Evolutionary conservation across 2,797 vertebrate species (phyloP), one percentile per base, ranked within the genome.

Genomic region (Phoebastria nigripes): DNA sequence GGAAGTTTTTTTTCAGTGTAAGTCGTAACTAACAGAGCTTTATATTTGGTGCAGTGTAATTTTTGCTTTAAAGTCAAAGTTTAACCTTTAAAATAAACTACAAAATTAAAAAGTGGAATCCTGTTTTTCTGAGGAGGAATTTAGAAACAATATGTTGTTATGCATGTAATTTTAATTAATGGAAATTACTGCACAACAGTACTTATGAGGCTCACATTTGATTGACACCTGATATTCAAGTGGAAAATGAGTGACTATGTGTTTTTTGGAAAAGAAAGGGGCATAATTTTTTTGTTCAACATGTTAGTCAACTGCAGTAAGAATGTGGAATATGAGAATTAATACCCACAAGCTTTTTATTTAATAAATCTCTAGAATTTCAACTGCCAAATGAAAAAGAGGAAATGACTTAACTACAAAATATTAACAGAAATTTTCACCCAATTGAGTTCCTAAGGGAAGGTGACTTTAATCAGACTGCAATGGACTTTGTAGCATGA

Each of bases 211-310:
- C 22, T 54, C 33, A 61, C 5, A 37, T 82, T 93, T 96, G 91
- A 93, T 35, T 92, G 94, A 63, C 95, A 91, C 39, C 76, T 94
- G 76, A 93, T 94, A 94, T 81, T 96, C 79, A 91, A 89, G 49
- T 44, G 69, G 73, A 96, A 93, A 96, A 90, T 90, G 21, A 90
- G 15, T 86, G 90, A 87, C 91, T 77, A 70, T 22, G 37, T 66
- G 15, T 0, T 11, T 82, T 95, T 92, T 67, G n/a, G 28, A n/a
- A 59, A 93, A 71, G 47, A 84, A 91, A 90, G 11, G 17, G 46
- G 18, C 14, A 19, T 47, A 26, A 35, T 42, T 89, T 65, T 89
- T 94, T 86, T 58, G 42, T 51, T 93, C 42, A 88, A 42, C 41
- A 11, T 47, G 44, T 78, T 96, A 90, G 81, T 31, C 93, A 92